Conservation (phyloP, 23 tunicate genomes). For the Trididemnum miniatum region DNA sequence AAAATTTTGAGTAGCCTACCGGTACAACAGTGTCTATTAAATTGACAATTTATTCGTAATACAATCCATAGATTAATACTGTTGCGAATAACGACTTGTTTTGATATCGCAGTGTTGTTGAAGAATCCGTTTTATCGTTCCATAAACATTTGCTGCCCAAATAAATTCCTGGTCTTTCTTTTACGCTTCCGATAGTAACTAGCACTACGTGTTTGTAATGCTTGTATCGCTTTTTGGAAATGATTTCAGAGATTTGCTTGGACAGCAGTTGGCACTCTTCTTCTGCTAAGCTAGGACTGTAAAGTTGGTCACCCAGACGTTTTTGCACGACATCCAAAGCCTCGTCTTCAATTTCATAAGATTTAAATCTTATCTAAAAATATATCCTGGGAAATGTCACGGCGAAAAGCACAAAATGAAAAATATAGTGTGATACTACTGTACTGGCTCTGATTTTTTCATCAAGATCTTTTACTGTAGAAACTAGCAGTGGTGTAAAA, state of each 20-base stretch:
- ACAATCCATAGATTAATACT: conserved; percentile 89
- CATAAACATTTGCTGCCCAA: conserved; percentile 92
- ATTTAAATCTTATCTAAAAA: conserved; percentile 48
- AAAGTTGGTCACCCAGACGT: conserved; percentile 56
- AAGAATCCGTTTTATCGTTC: conserved; percentile 97
- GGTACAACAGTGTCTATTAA: too few species aligned
- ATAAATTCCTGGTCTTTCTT: conserved; percentile 86
- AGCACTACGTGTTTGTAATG: conserved; percentile 92
- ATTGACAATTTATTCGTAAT: conserved; percentile 83
- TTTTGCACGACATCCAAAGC: conserved; percentile 60
- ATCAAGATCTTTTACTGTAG: too few species aligned
- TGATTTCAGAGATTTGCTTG: conserved; percentile 72
- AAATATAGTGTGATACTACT: too few species aligned
- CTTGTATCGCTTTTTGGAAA: conserved; percentile 65
- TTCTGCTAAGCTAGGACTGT: conserved; percentile 66
- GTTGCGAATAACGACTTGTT: conserved; percentile 85
- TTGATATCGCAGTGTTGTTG: conserved; percentile 77
- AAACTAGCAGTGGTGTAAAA: too few species aligned
- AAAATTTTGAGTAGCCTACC: too few species aligned
- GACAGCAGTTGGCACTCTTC: conserved; percentile 65
- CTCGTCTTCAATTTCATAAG: conserved; percentile 77
- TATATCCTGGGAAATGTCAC: too few species aligned
- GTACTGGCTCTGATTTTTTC: too few species aligned
- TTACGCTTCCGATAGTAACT: conserved; percentile 87
- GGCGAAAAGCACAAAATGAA: too few species aligned